A percentile compares a stretch with the other conserved stretches of the same genome.
These are phyloP conservation scores for Hypocryptadius cinnamomeus DNA, from an alignment of 2,113 vertebrate species.

Conservation along the genomic window DNA sequence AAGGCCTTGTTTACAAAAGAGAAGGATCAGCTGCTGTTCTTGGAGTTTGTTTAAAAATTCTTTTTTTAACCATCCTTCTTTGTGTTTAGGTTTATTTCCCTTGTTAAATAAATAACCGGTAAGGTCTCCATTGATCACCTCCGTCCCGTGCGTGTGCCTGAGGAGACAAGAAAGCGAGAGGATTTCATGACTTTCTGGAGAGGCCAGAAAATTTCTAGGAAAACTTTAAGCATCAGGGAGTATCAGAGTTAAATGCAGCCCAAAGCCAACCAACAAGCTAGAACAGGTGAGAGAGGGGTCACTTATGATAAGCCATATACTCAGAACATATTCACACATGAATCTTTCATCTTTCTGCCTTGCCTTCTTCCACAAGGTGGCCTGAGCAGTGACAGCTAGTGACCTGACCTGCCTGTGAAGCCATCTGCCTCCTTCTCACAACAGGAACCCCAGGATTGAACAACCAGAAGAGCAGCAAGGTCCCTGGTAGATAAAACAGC, in stretches of 20 bases:
- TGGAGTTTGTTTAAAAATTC: slow-evolving; percentile 73
- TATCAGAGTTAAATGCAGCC: neutral
- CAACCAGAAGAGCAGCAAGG: neutral
- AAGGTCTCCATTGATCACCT: slow-evolving; percentile 63
- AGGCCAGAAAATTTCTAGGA: neutral
- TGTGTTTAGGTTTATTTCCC: slow-evolving; percentile 69
- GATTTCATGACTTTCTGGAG: neutral
- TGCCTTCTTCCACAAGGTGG: neutral
- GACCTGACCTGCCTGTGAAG: neutral
- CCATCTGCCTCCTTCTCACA: neutral
- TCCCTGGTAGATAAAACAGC: neutral
- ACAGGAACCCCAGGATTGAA: neutral
- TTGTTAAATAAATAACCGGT: slow-evolving; percentile 71
- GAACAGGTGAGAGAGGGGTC: neutral
- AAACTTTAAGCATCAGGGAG: neutral
- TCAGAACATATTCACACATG: neutral
- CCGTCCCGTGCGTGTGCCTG: neutral
- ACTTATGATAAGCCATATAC: neutral
- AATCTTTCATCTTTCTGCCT: neutral
- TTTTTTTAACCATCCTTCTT: slow-evolving; percentile 68
- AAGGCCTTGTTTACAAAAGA: slow-evolving; percentile 72
- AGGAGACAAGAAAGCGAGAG: neutral
- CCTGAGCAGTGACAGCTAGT: neutral
- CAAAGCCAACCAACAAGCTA: neutral
- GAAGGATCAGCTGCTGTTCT: slow-evolving; percentile 58